Evolutionary conservation across 2,888 invertebrate species (phyloP), one percentile per base, ranked within the genome.

Genomic region (Seladonia tumulorum): DNA sequence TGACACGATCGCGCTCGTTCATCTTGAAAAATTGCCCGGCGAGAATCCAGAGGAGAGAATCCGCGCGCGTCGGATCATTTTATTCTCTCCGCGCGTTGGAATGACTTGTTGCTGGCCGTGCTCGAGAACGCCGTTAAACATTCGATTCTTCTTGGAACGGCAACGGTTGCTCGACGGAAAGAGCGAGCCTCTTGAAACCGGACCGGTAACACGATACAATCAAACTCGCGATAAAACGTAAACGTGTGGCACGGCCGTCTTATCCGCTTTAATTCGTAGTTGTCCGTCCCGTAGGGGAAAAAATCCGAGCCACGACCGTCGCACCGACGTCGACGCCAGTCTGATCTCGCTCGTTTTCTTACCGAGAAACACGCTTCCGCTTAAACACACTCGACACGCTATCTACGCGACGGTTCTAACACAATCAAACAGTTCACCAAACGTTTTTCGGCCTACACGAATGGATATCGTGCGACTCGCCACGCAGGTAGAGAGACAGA

Each of bases 251-350:
- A 18, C 60, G 22, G 8, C 35, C 39, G 39, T 68, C 22, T 68
- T 68, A 63, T 53, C 60, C 22, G 10, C 10, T 45, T 72, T 53
- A 75, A 63, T 22, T 60, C 5, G 47, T 29, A 42, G 14, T 70
- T 14, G 35, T 49, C 35, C 57, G 16, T 60, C 71, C 71, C n/a
- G 45, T 2, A 12, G n/a, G 22, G 42, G 35, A 73, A 47, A 70
- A 70, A 45, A 80, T 53, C 14, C 45, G 35, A 18, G 18, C 35
- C 68, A 12, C 49, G 16, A 1, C 71, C 86, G 80, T 85, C 80
- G 80, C 85, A 45, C n/a, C 76, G 80, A n/a, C 42, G 63, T 60
- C 85, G 85, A 71, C 70, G 84, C 76, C 70, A 70, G 47, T 68
- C 63, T 63, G 75, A 49, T 66, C 42, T 10, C 22, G 45, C 68